phyloP scores from a whole-genome alignment of 1,140 invertebrate genomes.

The Temnothorax nylanderi region DNA sequence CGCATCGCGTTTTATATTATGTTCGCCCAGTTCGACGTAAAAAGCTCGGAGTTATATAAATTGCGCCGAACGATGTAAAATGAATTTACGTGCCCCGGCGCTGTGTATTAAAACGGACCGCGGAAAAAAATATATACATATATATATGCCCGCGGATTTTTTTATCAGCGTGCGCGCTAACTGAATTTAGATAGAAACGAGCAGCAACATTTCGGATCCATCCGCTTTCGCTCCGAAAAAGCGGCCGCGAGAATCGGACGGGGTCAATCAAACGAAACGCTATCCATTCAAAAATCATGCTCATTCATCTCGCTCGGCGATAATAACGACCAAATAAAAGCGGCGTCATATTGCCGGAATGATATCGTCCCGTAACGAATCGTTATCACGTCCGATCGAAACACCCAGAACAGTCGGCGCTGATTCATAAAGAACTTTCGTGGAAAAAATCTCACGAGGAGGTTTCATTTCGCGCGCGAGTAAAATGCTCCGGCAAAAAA shows the following conservation, averaged over 20 bases:
- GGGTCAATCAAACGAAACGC: neutral
- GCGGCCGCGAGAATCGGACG: neutral
- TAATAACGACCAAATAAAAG: neutral
- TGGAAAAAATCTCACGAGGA: neutral
- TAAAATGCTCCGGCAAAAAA: conserved; percentile 22
- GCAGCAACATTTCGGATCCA: neutral
- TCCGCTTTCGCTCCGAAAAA: neutral
- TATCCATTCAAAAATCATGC: neutral
- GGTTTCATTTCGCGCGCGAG: neutral
- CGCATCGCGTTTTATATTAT: conserved; percentile 7
- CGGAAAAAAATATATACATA: neutral
- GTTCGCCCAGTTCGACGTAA: neutral
- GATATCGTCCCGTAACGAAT: neutral
- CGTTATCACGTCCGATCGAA: neutral
- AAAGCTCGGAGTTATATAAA: conserved; percentile 38
- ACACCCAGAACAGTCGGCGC: neutral
- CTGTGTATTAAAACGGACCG: conserved; percentile 31
- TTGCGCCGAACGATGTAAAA: conserved; percentile 45
- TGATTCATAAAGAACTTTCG: neutral
- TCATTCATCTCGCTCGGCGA: neutral
- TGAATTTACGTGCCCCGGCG: conserved; percentile 10
- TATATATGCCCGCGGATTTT: neutral
- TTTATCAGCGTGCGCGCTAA: conserved; percentile 35
- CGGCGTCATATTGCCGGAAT: neutral
- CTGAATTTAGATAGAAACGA: conserved; percentile 35